Conservation (phyloP, 1,140 invertebrate species). For the Ceratitis capitata region DNA sequence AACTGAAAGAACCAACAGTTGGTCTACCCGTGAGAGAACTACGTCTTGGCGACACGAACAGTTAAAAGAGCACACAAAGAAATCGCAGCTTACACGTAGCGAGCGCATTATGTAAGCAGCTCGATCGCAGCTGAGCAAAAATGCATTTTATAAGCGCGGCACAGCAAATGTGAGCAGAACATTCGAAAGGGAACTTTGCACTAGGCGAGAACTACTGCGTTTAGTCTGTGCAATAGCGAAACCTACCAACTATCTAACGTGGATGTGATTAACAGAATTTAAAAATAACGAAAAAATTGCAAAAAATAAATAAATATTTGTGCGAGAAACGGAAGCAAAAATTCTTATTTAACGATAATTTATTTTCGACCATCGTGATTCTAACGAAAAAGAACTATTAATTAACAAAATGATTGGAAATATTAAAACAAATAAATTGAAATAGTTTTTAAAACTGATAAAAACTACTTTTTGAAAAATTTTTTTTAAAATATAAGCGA, state of each 20-base stretch:
- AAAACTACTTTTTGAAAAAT: not conserved
- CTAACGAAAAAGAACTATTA: no score
- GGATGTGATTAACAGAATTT: no score
- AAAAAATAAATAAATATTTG: not conserved
- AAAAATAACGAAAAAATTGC: no score
- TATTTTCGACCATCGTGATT: no score
- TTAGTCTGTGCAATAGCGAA: no score
- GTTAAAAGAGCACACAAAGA: not conserved
- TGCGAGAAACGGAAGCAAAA: not conserved
- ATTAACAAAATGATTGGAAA: no score
- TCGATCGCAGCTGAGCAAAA: not conserved
- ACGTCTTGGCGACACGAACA: not conserved
- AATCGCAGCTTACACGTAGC: not conserved
- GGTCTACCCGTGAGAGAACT: not conserved
- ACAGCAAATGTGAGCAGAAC: conserved; percentile 22
- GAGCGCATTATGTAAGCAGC: not conserved
- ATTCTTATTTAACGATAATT: no score
- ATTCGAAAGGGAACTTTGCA: not conserved
- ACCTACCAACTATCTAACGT: no score
- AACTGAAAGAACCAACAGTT: not conserved
- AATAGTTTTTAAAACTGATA: no score
- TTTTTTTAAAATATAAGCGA: not conserved
- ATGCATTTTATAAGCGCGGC: conserved; percentile 42
- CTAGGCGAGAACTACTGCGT: conserved; percentile 10
- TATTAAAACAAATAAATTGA: no score